Evolutionary conservation across 2,888 invertebrate genomes (phyloP).

Genomic region (Drosophila basisetae): DNA sequence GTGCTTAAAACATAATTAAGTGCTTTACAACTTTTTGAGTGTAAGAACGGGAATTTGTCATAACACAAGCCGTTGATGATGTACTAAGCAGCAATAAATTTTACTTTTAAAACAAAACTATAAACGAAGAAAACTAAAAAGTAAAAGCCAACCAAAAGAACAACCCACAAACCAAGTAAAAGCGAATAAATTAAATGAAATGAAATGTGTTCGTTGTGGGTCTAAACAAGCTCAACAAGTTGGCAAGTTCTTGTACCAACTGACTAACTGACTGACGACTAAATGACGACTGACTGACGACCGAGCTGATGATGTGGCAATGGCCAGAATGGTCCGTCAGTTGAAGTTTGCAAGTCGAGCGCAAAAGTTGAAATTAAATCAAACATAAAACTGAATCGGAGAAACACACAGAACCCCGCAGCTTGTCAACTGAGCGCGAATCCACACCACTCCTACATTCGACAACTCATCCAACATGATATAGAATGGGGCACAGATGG

Average conservation of each 20-base stretch:
- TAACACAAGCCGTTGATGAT: slow-evolving; percentile 68
- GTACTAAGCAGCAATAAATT: slow-evolving; percentile 73
- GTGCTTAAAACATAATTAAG: slow-evolving; percentile 77
- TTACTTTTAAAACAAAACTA: slow-evolving; percentile 74
- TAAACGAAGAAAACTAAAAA: slow-evolving; percentile 39
- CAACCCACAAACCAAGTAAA: slow-evolving; percentile 61
- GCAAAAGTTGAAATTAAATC: slow-evolving; percentile 81
- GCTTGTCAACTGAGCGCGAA: slow-evolving; percentile 10
- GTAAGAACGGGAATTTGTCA: slow-evolving; percentile 67
- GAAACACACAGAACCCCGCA: slow-evolving; percentile 5
- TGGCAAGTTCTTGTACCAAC: slow-evolving; percentile 49
- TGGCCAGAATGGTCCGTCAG: slow-evolving; percentile 64
- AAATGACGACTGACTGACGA: slow-evolving; percentile 22
- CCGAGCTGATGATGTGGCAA: slow-evolving; percentile 79
- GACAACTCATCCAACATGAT: slow-evolving; percentile 58
- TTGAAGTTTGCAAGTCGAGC: slow-evolving; percentile 72
- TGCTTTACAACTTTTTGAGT: slow-evolving; percentile 76
- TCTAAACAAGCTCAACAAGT: slow-evolving; percentile 65
- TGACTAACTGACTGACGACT: slow-evolving; percentile 31
- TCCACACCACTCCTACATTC: slow-evolving; percentile 5
- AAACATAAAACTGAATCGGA: slow-evolving; percentile 72
- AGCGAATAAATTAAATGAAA: slow-evolving; percentile 48
- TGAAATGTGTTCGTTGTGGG: slow-evolving; percentile 45
- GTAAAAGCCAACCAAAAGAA: slow-evolving; percentile 48
- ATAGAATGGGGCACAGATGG: slow-evolving; percentile 63